Evolutionary conservation across 2,797 vertebrate species (phyloP), one percentile per base, ranked within the genome.

Genomic region (Knipowitschia caucasica): DNA sequence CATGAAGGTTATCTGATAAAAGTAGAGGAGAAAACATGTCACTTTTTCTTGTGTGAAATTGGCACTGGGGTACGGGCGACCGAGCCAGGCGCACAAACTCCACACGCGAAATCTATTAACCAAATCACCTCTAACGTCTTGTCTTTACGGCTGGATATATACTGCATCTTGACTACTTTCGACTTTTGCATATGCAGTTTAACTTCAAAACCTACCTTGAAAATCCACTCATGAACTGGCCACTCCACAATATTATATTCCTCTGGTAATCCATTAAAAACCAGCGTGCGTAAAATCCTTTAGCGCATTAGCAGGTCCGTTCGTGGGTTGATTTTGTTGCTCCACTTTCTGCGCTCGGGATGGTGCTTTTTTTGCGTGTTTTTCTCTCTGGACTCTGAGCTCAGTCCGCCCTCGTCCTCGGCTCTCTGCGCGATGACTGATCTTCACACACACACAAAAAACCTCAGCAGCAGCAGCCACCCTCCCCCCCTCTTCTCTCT

Each of bases 361-460:
- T 51, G 84, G 77, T 53, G 68, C 5, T 31, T 34, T 56, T 80
- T 90, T 88, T 79, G 67, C 66, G 68, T 63, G 54, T 46, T 65
- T 62, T 60, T 31, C 45, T 47, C 27, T 14, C 4, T 1, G 46
- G 46, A 49, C 46, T n/a, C 29, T 49, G 46, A 20, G 46, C 46
- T 33, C 20, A 11, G 46, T 49, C 46, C 46, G 71, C 68, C 62
- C 83, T 69, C 67, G 85, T 85, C 77, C 77, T 53, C 69, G 70
- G 85, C 83, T 80, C 82, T 81, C 77, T 71, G 76, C 54, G 77
- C 46, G 88, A 76, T 87, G 82, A 89, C 83, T 88, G 89, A 89
- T 91, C 89, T 87, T 88, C 88, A 91, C 87, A 24, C 24, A 43
- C 24, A 38, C 15, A 38, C 15, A 40, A 39, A 46, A 49, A 49